Conservation (phyloP, 2,888 invertebrate species). For the Limnephilus lunatus region DNA sequence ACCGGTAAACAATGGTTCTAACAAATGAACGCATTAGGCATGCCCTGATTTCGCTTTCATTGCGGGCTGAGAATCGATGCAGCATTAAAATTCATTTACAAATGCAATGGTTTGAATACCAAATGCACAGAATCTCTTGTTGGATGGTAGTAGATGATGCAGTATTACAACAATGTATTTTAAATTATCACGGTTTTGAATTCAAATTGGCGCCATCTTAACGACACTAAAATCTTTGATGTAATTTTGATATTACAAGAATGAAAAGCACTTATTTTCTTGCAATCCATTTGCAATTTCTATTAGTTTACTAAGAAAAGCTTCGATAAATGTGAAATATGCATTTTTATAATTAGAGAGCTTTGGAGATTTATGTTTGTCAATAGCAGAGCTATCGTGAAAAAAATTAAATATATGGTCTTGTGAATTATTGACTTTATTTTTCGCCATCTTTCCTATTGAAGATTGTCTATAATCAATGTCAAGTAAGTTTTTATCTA, state of each 20-base stretch:
- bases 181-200: background rate
- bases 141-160: background rate
- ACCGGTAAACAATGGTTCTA: background rate
- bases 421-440: too few relatives aligned
- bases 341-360: too few relatives aligned
- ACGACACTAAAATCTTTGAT: background rate
- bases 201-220: background rate
- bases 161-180: background rate
- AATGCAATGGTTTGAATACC: background rate
- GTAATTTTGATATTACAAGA: background rate
- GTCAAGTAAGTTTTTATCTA: too few relatives aligned
- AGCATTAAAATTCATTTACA: background rate
- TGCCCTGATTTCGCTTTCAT: slow-evolving; percentile 10
- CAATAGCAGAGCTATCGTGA: too few relatives aligned
- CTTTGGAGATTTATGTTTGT: too few relatives aligned
- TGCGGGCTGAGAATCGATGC: background rate
- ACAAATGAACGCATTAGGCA: slow-evolving; percentile 4
- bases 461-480: too few relatives aligned
- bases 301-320: too few relatives aligned
- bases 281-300: background rate
- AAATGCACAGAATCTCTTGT: background rate
- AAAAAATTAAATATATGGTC: too few relatives aligned
- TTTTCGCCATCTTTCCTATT: too few relatives aligned
- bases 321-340: too few relatives aligned
- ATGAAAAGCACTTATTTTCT: background rate